A percentile compares a stretch with the other conserved stretches of the same genome.
phyloP scores from a whole-genome alignment of 2,113 vertebrate species.

The Oncorhynchus clarkii region DNA sequence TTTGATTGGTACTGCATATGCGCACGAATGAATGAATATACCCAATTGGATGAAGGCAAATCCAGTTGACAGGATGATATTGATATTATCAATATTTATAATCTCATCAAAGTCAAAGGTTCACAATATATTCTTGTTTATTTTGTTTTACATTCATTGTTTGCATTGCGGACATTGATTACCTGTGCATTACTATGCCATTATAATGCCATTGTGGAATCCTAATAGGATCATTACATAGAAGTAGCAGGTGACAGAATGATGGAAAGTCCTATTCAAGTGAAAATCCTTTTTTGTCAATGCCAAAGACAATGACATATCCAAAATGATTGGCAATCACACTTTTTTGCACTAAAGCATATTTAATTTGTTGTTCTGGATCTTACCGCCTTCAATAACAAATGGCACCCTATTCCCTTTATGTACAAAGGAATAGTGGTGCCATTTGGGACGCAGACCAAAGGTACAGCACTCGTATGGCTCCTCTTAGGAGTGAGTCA shows the following conservation, averaged over 20 bases:
- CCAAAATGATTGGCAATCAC: constrained; percentile 56
- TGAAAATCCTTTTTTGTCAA: not conserved
- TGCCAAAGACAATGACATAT: constrained; percentile 63
- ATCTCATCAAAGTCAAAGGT: not conserved
- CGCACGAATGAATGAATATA: too few relatives aligned
- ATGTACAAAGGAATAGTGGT: too few relatives aligned
- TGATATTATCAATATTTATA: not conserved
- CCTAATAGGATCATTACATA: not conserved
- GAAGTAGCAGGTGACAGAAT: not conserved
- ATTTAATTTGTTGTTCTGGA: constrained; percentile 56
- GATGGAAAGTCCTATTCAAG: constrained; percentile 5
- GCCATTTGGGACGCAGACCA: constrained; percentile 5
- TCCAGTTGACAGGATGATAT: not conserved
- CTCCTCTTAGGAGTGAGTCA: constrained; percentile 16
- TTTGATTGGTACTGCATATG: too few relatives aligned
- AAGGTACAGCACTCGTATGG: constrained; percentile 66
- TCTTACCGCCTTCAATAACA: constrained; percentile 7
- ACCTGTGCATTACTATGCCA: not conserved
- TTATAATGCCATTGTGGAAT: not conserved
- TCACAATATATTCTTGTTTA: too few relatives aligned
- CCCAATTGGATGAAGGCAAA: not conserved
- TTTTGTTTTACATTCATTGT: not conserved
- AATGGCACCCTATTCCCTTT: too few relatives aligned
- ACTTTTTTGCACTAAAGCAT: constrained; percentile 24
- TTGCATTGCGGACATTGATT: too few relatives aligned